Percentiles rank a stretch among this genome's conserved stretches.
These are phyloP conservation scores for Iphiclides podalirius DNA, from an alignment of 2,888 invertebrate genomes.

Conservation along the genomic window DNA sequence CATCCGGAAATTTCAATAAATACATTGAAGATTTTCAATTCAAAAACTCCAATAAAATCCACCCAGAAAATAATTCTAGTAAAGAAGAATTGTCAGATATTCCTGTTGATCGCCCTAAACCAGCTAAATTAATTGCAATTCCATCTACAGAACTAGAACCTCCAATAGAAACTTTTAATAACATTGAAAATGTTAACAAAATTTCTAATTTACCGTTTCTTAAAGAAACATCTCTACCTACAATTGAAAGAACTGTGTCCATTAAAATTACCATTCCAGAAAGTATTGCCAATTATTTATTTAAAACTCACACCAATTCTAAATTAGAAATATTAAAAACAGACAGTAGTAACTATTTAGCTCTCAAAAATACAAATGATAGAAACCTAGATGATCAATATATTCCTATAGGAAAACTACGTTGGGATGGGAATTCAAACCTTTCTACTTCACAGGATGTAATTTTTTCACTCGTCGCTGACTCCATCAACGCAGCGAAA, in stretches of 20 bases:
- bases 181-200: conserved; percentile 45
- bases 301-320: conserved; percentile 54
- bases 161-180: conserved; percentile 43
- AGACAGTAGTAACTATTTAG: conserved; percentile 68
- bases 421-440: conserved; percentile 54
- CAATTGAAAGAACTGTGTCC: conserved; percentile 69
- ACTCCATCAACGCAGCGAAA: conserved; percentile 68
- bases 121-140: conserved; percentile 43
- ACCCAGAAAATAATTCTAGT: conserved; percentile 40
- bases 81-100: conserved; percentile 51
- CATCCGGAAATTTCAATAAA: conserved; percentile 45
- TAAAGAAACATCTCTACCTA: conserved; percentile 53
- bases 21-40: conserved; percentile 36
- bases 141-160: conserved; percentile 57
- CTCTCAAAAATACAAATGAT: conserved; percentile 54
- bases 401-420: conserved; percentile 61
- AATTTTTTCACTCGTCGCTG: conserved; percentile 68
- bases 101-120: conserved; percentile 42
- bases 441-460: conserved; percentile 74
- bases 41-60: conserved; percentile 38
- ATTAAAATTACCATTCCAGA: conserved; percentile 72
- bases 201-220: conserved; percentile 58
- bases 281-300: conserved; percentile 62
- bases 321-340: conserved; percentile 68
- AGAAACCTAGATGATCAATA: conserved; percentile 43